phyloP scores from a whole-genome alignment of 2,113 vertebrate species.

The Psilopsiagon aurifrons region DNA sequence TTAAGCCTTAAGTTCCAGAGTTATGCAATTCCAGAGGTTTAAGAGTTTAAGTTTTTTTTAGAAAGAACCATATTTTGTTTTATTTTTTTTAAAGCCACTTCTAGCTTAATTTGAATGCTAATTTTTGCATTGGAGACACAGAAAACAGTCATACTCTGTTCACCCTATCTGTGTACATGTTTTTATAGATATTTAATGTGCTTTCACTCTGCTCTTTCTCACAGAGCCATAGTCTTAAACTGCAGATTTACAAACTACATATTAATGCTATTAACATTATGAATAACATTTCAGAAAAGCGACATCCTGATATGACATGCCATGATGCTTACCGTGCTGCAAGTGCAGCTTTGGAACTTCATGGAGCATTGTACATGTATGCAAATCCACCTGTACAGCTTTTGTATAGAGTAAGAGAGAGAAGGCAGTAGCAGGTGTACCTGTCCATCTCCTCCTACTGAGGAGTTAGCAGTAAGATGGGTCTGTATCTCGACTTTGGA shows the following conservation, averaged over 20 bases:
- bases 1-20: neutral
- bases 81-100: neutral
- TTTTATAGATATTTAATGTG: neutral
- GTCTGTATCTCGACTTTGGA: neutral
- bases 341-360: neutral
- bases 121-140: neutral
- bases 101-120: neutral
- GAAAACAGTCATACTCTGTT: neutral
- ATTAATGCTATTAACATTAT: neutral
- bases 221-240: rapidly evolving
- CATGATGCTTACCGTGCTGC: neutral
- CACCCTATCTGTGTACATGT: rapidly evolving
- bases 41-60: neutral
- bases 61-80: neutral
- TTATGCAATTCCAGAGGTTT: neutral
- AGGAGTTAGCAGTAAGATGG: neutral
- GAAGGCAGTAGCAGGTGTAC: neutral
- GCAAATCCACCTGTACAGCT: rapidly evolving
- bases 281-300: neutral
- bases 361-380: neutral
- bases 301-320: neutral
- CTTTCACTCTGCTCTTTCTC: neutral
- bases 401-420: neutral
- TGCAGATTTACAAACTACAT: neutral
- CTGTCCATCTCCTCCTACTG: neutral